Evolutionary conservation across 2,113 vertebrate species (phyloP), one percentile per base, ranked within the genome.

Genomic region (Puffinus mauretanicus): DNA sequence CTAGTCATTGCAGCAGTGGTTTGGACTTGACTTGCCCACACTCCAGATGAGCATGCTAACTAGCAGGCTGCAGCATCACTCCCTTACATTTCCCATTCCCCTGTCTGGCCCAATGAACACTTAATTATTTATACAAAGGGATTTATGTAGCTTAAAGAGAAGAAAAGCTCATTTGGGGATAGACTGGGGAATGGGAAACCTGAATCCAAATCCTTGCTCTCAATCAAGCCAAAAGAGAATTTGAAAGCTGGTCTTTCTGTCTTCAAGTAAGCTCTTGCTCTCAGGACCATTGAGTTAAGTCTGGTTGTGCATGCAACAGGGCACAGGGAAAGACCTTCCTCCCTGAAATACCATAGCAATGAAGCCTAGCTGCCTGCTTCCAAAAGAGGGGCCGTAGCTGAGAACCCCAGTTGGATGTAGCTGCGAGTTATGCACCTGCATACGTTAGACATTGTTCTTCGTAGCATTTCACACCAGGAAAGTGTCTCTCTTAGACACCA

Each of bases 41-140:
- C 64, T 81, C 40, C 91, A 94, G 81, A 87, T 82, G 65, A 96
- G 55, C 87, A 60, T 61, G 30, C 49, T 79, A 94, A 49, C 89
- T 34, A 85, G 51, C 61, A 69, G n/a, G 70, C 84, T 90, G 57
- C 12, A 85, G 77, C 93, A 85, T 91, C 84, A 79, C 72, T 89
- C 44, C 16, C 30, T 84, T 73, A 47, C 49, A 72, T 82, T 93
- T 96, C 44, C 13, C 2, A 40, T 82, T 89, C 25, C 44, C 66
- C 44, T 85, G 27, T 73, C 86, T 84, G 65, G 61, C 49, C 47
- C 71, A 88, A 7, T 70, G 66, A 80, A 80, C n/a, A n/a, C 42
- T 97, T 73, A 94, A 96, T 96, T 93, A 96, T 96, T 96, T 88
- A 93, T 94, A 83, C 7, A 11, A 82, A 90, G 70, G 58, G 90